Base-by-base conservation (phyloP, 92 coral and sea anemone genomes). In the Metridium senile region DNA sequence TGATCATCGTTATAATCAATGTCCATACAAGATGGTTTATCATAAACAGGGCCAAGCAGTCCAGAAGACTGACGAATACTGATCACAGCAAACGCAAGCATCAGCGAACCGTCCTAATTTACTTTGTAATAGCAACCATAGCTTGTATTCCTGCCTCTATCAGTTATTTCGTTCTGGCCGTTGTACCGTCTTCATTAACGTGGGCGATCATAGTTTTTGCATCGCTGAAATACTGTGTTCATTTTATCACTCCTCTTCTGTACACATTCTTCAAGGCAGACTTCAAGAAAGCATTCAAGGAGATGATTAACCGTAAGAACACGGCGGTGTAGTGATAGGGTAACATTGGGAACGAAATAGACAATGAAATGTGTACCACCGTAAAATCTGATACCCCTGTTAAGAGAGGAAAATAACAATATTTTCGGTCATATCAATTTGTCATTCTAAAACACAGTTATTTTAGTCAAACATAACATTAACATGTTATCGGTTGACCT, bases 261-360 rank as follows among this genome's bases (percentile, higher is more conserved):
- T 91, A 91, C 62, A 91, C 97, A 57, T 91, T 91, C 62, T 91
- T 91, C 65, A 91, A 91, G 80, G 67, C 77, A 1, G 97, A 91
- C 65, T 91, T 91, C 59, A 59, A 26, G 32, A 59, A 22, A 7
- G 66, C 66, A 26, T 59, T 59, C 32, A 59, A 23, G 32, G 32
- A 10, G 33, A 59, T 66, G 51, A 32, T 66, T 11, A 22, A 26
- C 33, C 2, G 34, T 29, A 11, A n/a, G n/a, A n/a, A n/a, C n/a
- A n/a, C n/a, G n/a, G n/a, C n/a, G n/a, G n/a, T n/a, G n/a, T n/a
- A n/a, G n/a, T n/a, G n/a, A n/a, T n/a, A n/a, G n/a, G n/a, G n/a
- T n/a, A n/a, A n/a, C n/a, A n/a, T n/a, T n/a, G n/a, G n/a, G n/a
- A n/a, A n/a, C n/a, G n/a, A n/a, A n/a, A n/a, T n/a, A n/a, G n/a